Evolutionary conservation across 2,113 vertebrate species (phyloP).

Genomic region (Arvicanthis niloticus): DNA sequence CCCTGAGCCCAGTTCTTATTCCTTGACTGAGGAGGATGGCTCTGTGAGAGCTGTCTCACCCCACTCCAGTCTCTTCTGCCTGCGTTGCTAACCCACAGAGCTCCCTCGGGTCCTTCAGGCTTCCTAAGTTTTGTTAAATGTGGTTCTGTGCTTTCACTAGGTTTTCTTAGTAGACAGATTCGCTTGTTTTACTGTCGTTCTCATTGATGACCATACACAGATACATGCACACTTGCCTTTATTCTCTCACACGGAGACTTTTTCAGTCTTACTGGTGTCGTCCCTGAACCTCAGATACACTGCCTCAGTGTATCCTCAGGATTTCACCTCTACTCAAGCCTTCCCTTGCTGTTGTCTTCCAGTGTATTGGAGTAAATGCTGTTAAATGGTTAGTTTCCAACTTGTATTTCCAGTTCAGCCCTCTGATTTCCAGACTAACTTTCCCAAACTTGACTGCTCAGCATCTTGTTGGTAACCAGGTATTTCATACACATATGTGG

Average conservation of each 20-base stretch:
- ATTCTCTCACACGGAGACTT: not conserved
- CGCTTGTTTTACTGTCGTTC: not conserved
- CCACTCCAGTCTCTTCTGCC: not conserved
- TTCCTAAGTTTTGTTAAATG: not conserved
- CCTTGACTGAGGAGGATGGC: not conserved
- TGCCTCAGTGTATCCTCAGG: too few relatives aligned
- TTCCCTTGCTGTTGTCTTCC: not conserved
- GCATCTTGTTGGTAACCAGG: not conserved
- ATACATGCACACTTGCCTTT: not conserved
- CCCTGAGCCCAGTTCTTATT: not conserved
- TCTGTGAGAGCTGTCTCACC: not conserved
- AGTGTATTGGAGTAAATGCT: not conserved
- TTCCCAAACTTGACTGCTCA: not conserved
- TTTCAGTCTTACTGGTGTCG: not conserved
- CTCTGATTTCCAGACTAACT: not conserved
- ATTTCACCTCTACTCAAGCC: not conserved
- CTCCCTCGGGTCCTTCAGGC: not conserved
- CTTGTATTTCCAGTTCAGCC: not conserved
- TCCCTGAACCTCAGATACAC: not conserved
- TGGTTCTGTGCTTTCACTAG: constrained; percentile 21
- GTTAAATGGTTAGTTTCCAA: not conserved
- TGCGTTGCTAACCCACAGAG: not conserved
- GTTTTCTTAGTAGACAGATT: not conserved
- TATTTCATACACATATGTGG: not conserved
- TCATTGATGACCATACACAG: not conserved